These are phyloP conservation scores for Otis tarda DNA, from an alignment of 2,113 vertebrate genomes.

Conservation along the genomic window DNA sequence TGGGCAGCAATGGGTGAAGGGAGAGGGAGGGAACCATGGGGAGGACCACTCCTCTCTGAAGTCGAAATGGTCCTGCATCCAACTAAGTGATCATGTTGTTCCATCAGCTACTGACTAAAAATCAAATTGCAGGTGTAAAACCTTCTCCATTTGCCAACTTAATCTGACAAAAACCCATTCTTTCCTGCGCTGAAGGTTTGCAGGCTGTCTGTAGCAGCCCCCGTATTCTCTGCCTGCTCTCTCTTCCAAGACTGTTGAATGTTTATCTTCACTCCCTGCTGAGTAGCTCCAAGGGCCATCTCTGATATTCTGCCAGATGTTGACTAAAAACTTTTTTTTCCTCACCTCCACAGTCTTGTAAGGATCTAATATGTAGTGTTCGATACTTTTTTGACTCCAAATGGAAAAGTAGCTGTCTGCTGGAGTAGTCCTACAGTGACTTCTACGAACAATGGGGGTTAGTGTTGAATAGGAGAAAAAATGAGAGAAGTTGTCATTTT, in stretches of 20 bases:
- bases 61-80: background rate
- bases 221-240: background rate
- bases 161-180: fast-evolving
- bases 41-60: background rate
- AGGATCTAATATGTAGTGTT: background rate
- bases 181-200: background rate
- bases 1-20: background rate
- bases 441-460: background rate
- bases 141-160: background rate
- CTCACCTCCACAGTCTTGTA: background rate
- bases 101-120: background rate
- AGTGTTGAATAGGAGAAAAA: background rate
- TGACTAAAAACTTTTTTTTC: background rate
- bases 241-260: background rate
- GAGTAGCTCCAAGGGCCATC: background rate
- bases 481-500: background rate
- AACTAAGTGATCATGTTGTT: background rate
- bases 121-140: fast-evolving
- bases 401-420: background rate
- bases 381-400: background rate
- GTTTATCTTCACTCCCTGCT: background rate
- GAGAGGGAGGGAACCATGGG: background rate
- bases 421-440: background rate
- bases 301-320: background rate
- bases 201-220: background rate